A percentile compares a stretch with the other conserved stretches of the same genome.
Conservation (phyloP, 2,797 vertebrate genomes). For the Erethizon dorsatum region DNA sequence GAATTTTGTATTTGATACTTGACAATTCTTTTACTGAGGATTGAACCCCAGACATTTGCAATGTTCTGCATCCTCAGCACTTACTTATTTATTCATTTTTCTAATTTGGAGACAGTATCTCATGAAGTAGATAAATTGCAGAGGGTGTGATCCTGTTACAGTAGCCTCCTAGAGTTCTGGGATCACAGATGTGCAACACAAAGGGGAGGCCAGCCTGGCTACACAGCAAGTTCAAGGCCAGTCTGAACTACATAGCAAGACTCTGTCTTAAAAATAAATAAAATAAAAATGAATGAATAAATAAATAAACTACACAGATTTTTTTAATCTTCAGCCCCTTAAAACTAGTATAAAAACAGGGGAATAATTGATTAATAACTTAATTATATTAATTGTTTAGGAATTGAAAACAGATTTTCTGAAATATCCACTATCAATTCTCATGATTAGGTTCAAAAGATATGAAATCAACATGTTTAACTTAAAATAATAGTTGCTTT, state of each 20-base stretch:
- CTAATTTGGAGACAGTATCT: not conserved
- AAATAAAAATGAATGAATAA: no score
- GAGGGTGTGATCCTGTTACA: not conserved
- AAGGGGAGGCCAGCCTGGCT: no score
- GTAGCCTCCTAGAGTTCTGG: not conserved
- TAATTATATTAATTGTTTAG: not conserved
- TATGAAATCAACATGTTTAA: not conserved
- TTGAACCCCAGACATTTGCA: not conserved
- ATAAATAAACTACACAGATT: no score
- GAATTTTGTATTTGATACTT: not conserved
- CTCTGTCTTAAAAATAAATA: no score
- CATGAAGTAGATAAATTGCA: not conserved
- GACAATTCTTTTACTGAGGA: not conserved
- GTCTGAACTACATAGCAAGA: no score
- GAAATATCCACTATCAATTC: not conserved
- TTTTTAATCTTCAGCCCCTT: not conserved
- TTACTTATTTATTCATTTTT: not conserved
- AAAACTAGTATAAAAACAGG: not conserved
- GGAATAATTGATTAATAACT: not conserved
- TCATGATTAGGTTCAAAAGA: constrained; percentile 44
- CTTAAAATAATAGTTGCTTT: not conserved
- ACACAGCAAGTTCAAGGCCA: no score
- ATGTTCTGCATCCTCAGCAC: not conserved
- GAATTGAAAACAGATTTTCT: not conserved
- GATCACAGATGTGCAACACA: not conserved